Conservation (phyloP, 2,888 invertebrate genomes). For the Drosophila conformis region DNA sequence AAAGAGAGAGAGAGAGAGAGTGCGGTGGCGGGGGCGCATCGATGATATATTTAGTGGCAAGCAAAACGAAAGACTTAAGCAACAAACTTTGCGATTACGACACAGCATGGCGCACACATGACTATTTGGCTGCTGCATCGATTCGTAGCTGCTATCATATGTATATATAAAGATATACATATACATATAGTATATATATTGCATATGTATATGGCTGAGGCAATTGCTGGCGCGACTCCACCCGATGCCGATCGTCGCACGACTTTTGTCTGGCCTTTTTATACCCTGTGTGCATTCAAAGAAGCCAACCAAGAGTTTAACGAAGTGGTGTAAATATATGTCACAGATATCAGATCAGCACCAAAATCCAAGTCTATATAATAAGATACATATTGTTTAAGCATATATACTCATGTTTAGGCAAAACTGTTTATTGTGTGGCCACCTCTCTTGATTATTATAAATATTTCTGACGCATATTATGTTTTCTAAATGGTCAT, state of each 20-base stretch:
- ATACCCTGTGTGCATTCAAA: neutral
- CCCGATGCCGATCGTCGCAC: slow-evolving; percentile 71
- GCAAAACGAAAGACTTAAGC: slow-evolving; percentile 78
- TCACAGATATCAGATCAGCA: neutral
- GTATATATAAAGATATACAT: slow-evolving; percentile 3
- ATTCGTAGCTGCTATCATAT: slow-evolving; percentile 33
- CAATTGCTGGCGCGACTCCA: slow-evolving; percentile 52
- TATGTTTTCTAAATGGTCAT: neutral
- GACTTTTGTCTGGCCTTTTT: slow-evolving; percentile 63
- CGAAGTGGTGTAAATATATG: neutral
- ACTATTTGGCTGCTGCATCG: slow-evolving; percentile 51
- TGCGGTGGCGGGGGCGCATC: slow-evolving; percentile 59
- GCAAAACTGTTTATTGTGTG: neutral
- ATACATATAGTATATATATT: slow-evolving; percentile 2
- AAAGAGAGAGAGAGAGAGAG: neutral
- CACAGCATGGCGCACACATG: slow-evolving; percentile 78
- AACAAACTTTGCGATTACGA: slow-evolving; percentile 79
- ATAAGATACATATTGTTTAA: too few relatives aligned
- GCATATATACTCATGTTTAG: neutral
- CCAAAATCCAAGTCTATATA: neutral
- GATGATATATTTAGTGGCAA: slow-evolving; percentile 80
- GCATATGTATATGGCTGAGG: slow-evolving; percentile 26
- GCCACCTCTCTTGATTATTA: neutral
- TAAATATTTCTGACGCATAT: neutral
- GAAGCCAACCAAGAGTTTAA: neutral